A percentile compares a stretch with the other conserved stretches of the same genome.
Conservation (phyloP, 2,113 vertebrate species). For the Nanorana parkeri region DNA sequence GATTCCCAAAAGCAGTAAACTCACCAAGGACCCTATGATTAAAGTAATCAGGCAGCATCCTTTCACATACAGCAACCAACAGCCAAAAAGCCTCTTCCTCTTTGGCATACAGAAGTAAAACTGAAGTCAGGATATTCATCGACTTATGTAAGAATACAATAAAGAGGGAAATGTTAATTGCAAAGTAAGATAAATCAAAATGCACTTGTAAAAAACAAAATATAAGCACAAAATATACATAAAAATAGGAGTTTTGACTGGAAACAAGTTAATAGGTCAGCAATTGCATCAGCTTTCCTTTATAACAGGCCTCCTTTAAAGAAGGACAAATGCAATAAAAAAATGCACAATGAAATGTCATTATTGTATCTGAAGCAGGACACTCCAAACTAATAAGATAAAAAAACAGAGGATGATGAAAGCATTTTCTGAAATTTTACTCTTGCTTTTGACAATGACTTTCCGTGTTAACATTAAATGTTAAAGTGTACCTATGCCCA, state of each 20-base stretch:
- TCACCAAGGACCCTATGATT: conserved; percentile 94
- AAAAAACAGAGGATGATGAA: too few relatives aligned
- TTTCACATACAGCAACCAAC: conserved; percentile 92
- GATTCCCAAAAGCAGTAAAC: background rate
- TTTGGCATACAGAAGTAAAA: conserved; percentile 90
- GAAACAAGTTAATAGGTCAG: background rate
- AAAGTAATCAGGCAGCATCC: conserved; percentile 97
- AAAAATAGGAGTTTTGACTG: background rate
- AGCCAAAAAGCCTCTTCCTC: conserved; percentile 98
- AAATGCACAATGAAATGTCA: too few relatives aligned
- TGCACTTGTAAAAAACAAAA: background rate
- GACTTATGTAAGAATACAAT: conserved; percentile 75
- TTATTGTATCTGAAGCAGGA: too few relatives aligned
- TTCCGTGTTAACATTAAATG: too few relatives aligned
- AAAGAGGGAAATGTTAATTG: too few relatives aligned
- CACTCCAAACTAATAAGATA: too few relatives aligned
- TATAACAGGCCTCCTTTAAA: too few relatives aligned
- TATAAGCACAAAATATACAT: background rate
- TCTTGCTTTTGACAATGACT: too few relatives aligned
- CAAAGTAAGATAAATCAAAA: background rate
- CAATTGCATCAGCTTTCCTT: too few relatives aligned
- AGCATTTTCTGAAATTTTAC: too few relatives aligned
- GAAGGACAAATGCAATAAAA: too few relatives aligned
- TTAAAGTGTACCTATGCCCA: too few relatives aligned
- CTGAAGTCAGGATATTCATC: conserved; percentile 97